Conservation (phyloP, 2,113 vertebrate species). For the Gymnarchus niloticus region DNA sequence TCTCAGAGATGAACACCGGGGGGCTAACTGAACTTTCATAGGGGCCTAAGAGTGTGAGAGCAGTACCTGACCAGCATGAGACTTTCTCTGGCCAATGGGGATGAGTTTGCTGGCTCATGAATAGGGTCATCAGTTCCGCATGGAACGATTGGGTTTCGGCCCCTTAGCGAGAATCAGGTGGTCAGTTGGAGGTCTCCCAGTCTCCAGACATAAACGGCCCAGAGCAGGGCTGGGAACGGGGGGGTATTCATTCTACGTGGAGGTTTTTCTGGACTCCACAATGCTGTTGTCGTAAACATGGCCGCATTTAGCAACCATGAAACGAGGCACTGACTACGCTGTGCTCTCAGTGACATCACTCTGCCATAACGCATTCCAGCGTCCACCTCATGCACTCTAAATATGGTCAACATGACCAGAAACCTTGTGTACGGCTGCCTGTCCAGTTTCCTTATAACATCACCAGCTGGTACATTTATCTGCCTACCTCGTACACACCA, state of each 20-base stretch:
- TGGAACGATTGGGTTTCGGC: too few species aligned
- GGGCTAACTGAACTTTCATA: too few species aligned
- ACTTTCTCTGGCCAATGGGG: neutral
- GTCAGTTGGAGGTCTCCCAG: neutral
- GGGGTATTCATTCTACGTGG: neutral
- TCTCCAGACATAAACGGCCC: too few species aligned
- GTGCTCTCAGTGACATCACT: neutral
- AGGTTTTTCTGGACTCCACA: neutral
- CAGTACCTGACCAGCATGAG: neutral
- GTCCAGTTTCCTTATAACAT: neutral
- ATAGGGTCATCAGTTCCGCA: too few species aligned
- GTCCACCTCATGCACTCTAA: slow-evolving; percentile 4
- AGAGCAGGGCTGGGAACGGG: neutral
- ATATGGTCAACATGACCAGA: neutral
- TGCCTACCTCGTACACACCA: neutral
- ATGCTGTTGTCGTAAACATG: slow-evolving; percentile 10
- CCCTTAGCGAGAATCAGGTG: neutral
- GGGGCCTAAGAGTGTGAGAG: neutral
- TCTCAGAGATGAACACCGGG: neutral
- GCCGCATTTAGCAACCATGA: neutral
- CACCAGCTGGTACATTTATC: neutral
- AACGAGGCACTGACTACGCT: neutral
- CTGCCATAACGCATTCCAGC: too few species aligned
- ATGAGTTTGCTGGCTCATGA: too few species aligned
- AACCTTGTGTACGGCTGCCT: neutral